phyloP scores from a whole-genome alignment of 1,140 invertebrate genomes.

The Sarcophaga peregrina region DNA sequence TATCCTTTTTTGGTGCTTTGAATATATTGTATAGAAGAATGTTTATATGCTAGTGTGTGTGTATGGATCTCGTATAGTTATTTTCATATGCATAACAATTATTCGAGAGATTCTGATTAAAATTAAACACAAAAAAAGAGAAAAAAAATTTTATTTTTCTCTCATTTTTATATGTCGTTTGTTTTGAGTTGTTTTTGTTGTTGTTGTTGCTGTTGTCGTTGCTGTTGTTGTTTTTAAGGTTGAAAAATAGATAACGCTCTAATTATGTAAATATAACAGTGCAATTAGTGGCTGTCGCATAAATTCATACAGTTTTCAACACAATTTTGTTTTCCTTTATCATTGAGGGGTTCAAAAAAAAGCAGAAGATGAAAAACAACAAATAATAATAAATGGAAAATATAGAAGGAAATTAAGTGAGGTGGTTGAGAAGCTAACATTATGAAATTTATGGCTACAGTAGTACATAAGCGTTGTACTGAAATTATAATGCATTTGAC shows the following conservation, averaged over 20 bases:
- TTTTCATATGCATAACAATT: not conserved
- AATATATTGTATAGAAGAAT: not conserved
- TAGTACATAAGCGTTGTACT: too few species aligned
- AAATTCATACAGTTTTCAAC: slow-evolving; percentile 27
- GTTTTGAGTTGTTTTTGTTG: not conserved
- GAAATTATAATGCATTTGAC: too few species aligned
- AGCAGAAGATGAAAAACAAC: too few species aligned
- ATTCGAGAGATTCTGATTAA: not conserved
- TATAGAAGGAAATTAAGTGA: too few species aligned
- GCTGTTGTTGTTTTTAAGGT: not conserved
- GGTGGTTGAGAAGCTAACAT: too few species aligned
- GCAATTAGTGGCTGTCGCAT: slow-evolving; percentile 34
- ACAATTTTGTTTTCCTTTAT: not conserved
- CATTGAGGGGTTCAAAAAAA: too few species aligned
- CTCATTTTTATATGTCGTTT: not conserved
- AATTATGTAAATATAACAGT: slow-evolving; percentile 36
- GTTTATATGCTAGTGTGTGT: not conserved
- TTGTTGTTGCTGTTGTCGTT: not conserved
- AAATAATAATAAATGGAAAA: too few species aligned
- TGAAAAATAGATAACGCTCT: slow-evolving; percentile 13
- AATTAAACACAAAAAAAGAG: not conserved
- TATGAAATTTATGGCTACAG: too few species aligned
- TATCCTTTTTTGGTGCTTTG: too few species aligned
- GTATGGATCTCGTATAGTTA: not conserved
- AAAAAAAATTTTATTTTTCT: too few species aligned